Percentiles rank a stretch among this genome's conserved stretches.
Conservation (phyloP, 64 coral and sea anemone species). For the Hydrozoanthus tunicans region DNA sequence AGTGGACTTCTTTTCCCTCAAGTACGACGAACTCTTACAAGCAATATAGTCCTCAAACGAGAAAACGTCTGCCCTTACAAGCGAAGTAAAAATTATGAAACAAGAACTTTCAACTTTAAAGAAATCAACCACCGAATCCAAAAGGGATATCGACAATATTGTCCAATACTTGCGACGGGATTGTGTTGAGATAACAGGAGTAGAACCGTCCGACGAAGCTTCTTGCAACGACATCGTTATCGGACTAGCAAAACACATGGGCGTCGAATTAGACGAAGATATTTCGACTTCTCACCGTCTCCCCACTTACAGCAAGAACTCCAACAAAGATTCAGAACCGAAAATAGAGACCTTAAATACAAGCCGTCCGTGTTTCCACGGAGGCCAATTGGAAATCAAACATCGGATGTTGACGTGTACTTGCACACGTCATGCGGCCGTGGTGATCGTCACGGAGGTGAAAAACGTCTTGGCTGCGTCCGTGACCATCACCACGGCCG, state of each 20-base stretch:
- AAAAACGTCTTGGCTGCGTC: too few relatives aligned
- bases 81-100: not conserved
- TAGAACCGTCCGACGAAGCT: not conserved
- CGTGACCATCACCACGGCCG: too few relatives aligned
- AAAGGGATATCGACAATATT: not conserved
- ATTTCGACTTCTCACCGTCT: not conserved
- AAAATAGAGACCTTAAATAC: not conserved
- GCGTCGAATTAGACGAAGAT: not conserved
- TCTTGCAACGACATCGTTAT: constrained; percentile 9
- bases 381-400: too few relatives aligned
- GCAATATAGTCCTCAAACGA: not conserved
- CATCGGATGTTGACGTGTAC: too few relatives aligned
- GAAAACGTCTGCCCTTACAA: not conserved
- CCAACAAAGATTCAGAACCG: not conserved
- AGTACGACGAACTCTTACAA: not conserved
- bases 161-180: not conserved
- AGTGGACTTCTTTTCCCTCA: not conserved
- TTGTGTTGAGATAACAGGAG: not conserved
- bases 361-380: too few relatives aligned
- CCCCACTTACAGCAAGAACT: not conserved
- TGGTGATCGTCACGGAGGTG: too few relatives aligned
- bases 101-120: not conserved
- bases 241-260: constrained; percentile 6
- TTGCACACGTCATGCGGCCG: too few relatives aligned
- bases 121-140: not conserved